Evolutionary conservation across 1,140 invertebrate species (phyloP).

Genomic region (Bicyclus anynana): DNA sequence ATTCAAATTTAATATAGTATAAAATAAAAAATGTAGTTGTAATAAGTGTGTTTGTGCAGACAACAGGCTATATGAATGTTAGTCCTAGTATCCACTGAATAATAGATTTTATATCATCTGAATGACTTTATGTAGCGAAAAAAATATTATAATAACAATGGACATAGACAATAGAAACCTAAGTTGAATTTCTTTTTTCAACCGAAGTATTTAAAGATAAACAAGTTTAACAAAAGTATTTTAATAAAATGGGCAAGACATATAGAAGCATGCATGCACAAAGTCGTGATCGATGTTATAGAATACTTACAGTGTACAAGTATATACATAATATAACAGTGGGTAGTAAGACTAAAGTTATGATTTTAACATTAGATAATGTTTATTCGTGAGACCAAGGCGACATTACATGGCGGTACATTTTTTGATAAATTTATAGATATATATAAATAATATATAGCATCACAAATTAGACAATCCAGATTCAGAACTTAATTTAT

Average conservation of each 20-base stretch:
- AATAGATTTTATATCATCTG: not conserved
- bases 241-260: no score
- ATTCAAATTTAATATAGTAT: not conserved
- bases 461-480: no score
- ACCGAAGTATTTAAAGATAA: no score
- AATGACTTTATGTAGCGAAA: not conserved
- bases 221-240: no score
- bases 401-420: constrained; percentile 10
- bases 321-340: not conserved
- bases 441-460: not conserved
- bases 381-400: constrained; percentile 17
- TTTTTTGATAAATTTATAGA: not conserved
- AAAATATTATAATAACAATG: no score
- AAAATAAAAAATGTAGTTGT: no score
- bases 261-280: no score
- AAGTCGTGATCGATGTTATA: no score
- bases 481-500: no score
- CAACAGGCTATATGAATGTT: not conserved
- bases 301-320: no score
- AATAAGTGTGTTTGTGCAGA: not conserved
- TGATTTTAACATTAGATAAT: constrained; percentile 11
- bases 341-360: not conserved
- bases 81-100: not conserved
- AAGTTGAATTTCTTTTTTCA: no score
- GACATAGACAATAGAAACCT: no score